Evolutionary conservation across 2,888 invertebrate genomes (phyloP).

Genomic region (Hyposoter dolosus): DNA sequence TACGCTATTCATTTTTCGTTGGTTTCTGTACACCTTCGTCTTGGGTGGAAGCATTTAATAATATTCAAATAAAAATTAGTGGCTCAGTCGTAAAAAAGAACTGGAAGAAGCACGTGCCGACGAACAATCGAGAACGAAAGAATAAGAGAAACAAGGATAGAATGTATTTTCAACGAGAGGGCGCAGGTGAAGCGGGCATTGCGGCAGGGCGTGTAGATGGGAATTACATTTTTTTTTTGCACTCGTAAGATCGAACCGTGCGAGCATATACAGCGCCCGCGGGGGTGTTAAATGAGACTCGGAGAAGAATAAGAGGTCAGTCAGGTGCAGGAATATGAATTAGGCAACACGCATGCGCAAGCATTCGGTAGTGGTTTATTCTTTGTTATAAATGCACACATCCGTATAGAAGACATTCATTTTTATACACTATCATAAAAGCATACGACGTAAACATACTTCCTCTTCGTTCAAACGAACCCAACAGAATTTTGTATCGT

Average conservation of each 20-base stretch:
- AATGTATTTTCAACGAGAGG: slow-evolving; percentile 29
- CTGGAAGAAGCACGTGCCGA: slow-evolving; percentile 71
- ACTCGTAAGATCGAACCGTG: slow-evolving; percentile 51
- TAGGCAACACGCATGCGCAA: slow-evolving; percentile 66
- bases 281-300: slow-evolving; percentile 84
- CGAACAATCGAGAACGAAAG: slow-evolving; percentile 68
- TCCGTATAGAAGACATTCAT: background rate
- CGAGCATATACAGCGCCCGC: slow-evolving; percentile 77
- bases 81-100: slow-evolving; percentile 73
- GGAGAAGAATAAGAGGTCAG: slow-evolving; percentile 80
- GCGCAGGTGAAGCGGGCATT: slow-evolving; percentile 69
- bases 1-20: slow-evolving; percentile 26
- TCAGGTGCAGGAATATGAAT: slow-evolving; percentile 84
- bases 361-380: slow-evolving; percentile 52
- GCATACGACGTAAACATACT: slow-evolving; percentile 7
- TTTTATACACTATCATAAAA: background rate
- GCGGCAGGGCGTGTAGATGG: slow-evolving; percentile 33
- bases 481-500: slow-evolving; percentile 69
- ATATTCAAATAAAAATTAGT: slow-evolving; percentile 82
- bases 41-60: slow-evolving; percentile 75
- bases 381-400: slow-evolving; percentile 20
- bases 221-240: slow-evolving; percentile 53
- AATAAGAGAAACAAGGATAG: slow-evolving; percentile 56
- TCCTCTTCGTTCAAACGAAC: slow-evolving; percentile 23
- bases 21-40: slow-evolving; percentile 39